These are phyloP conservation scores for Trachops cirrhosus DNA, from an alignment of 2,797 vertebrate species.

Conservation along the genomic window DNA sequence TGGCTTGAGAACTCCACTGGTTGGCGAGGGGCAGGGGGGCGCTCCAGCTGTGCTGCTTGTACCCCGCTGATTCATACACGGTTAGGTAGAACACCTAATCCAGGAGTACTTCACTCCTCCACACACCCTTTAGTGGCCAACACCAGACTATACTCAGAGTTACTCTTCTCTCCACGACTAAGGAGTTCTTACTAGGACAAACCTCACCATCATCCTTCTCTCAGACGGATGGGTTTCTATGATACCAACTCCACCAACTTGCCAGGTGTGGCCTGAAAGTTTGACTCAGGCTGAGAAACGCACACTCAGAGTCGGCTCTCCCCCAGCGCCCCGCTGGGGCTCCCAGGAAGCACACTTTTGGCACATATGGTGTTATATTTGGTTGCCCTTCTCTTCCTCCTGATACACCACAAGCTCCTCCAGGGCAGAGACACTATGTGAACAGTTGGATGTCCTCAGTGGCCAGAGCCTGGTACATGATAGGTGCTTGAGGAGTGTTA, in stretches of 20 bases:
- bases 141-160: neutral
- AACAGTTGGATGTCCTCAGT: neutral
- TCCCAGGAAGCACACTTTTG: neutral
- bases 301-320: neutral
- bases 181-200: neutral
- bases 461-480: neutral
- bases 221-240: neutral
- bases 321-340: rapidly evolving
- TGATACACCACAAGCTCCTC: neutral
- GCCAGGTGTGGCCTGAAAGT: neutral
- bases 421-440: neutral
- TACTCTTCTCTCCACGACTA: neutral
- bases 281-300: neutral
- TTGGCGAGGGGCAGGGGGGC: neutral
- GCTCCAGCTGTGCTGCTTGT: neutral
- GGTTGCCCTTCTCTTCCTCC: neutral
- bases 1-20: neutral
- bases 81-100: neutral
- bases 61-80: rapidly evolving
- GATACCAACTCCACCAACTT: neutral
- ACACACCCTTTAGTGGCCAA: neutral
- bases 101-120: neutral
- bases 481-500: neutral
- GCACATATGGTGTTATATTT: rapidly evolving
- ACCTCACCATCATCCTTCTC: neutral